Evolutionary conservation across 1,140 invertebrate genomes (phyloP), one percentile per base, ranked within the genome.

Genomic region (Diploscapter pachys): DNA sequence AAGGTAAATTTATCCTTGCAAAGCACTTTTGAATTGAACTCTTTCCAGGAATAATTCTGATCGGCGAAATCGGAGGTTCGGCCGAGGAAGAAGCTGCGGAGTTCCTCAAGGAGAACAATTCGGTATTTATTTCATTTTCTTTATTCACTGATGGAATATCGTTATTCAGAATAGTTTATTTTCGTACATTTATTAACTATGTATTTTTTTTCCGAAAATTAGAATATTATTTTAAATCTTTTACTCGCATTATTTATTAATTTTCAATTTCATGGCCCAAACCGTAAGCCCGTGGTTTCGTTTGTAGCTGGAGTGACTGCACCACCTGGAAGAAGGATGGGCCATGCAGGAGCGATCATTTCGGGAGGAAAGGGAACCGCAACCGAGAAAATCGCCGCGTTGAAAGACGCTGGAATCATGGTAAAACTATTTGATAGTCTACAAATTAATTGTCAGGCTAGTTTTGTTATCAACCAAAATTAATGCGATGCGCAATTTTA

Each of bases 241-340:
- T 31, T 31, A 31, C 31, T 31, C 1, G 31, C 31, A 31, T 31
- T 31, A 31, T 31, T 31, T 31, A 31, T 31, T 31, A 31, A 1
- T 31, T 31, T 31, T 31, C 31, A 31, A 31, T 31, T 50, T 68
- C 51, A 68, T 8, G 75, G 96, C 80, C 88, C 91, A 75, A 93
- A 93, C 86, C 91, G 92, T 49, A 99, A 99, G 87, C 96, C 96
- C 70, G 95, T 99, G n/a, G 96, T 98, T 9, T 95, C 95, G 4
- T 99, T 99, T 86, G 99, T 99, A 88, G 96, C 96, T 83, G 96
- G 96, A 66, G 86, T 98, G 56, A 98, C 96, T 8, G 96, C 96
- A 65, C 96, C 96, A 51, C 95, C 96, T 71, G 96, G 96, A 49
- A 89, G 96, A 81, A 89, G 96, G 85, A 99, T 99, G 96, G 96